Evolutionary conservation across 2,113 vertebrate genomes (phyloP).

Genomic region (Toxotes jaculatrix): DNA sequence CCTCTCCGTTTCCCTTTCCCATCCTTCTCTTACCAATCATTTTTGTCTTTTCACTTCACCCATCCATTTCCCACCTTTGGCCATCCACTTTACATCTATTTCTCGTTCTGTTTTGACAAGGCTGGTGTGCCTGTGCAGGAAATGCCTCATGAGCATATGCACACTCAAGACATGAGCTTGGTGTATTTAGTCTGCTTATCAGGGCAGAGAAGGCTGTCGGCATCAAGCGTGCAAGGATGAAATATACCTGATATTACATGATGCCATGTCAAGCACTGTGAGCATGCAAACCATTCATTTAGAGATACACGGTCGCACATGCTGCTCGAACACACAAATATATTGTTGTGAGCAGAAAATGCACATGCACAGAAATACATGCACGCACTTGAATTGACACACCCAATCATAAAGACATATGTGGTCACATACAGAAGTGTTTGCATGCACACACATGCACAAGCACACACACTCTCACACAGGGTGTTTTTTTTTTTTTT

Average conservation of each 20-base stretch:
- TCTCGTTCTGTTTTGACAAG: neutral
- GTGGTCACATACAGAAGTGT: neutral
- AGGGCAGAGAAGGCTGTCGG: neutral
- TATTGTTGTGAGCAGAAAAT: slow-evolving; percentile 9
- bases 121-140: neutral
- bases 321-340: neutral
- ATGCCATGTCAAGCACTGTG: slow-evolving; percentile 15
- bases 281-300: slow-evolving; percentile 21
- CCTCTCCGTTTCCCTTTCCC: slow-evolving; percentile 42
- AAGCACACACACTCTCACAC: neutral
- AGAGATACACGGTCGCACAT: neutral
- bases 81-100: slow-evolving; percentile 21
- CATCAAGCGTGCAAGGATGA: slow-evolving; percentile 2
- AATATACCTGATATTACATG: slow-evolving; percentile 18
- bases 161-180: neutral
- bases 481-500: neutral
- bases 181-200: slow-evolving; percentile 7
- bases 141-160: neutral
- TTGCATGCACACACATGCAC: neutral
- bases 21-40: slow-evolving; percentile 15
- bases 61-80: slow-evolving; percentile 15
- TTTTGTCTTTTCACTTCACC: slow-evolving; percentile 25
- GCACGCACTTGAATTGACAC: neutral
- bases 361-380: neutral
- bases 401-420: neutral